These are phyloP conservation scores for Drosophila merina DNA, from an alignment of 2,888 invertebrate genomes.

Conservation along the genomic window DNA sequence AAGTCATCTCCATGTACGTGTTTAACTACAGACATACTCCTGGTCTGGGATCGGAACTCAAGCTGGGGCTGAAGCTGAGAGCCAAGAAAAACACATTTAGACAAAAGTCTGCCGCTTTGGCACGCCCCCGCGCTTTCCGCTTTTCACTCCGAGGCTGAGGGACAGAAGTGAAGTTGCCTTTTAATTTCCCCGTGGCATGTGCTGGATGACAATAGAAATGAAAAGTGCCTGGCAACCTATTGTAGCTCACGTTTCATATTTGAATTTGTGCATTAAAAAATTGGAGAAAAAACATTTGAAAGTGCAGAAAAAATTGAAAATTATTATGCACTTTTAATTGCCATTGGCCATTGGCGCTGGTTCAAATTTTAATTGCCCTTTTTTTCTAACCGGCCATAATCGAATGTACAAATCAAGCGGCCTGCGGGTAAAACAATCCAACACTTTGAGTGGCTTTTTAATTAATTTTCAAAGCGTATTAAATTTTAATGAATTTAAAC, in stretches of 20 bases:
- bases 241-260: constrained; percentile 23
- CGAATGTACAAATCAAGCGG: constrained; percentile 35
- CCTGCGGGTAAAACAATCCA: constrained; percentile 17
- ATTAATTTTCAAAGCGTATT: constrained; percentile 62
- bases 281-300: background rate
- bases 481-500: constrained; percentile 63
- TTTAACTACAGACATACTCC: constrained; percentile 61
- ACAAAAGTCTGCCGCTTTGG: constrained; percentile 39
- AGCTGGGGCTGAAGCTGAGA: constrained; percentile 25
- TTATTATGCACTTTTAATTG: constrained; percentile 61
- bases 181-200: constrained; percentile 64
- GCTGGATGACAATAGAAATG: constrained; percentile 44
- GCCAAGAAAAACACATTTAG: constrained; percentile 52
- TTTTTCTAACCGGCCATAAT: constrained; percentile 64
- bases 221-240: constrained; percentile 50
- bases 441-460: constrained; percentile 66
- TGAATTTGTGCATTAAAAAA: constrained; percentile 24
- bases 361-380: constrained; percentile 45
- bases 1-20: constrained; percentile 62
- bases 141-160: background rate
- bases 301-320: constrained; percentile 42
- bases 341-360: constrained; percentile 24
- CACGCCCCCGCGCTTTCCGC: constrained; percentile 29
- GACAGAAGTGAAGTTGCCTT: constrained; percentile 32
- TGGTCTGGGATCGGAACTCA: background rate